Percentiles rank a stretch among this genome's conserved stretches.
Conservation (phyloP, 2,797 vertebrate species). For the Hydrophis major region DNA sequence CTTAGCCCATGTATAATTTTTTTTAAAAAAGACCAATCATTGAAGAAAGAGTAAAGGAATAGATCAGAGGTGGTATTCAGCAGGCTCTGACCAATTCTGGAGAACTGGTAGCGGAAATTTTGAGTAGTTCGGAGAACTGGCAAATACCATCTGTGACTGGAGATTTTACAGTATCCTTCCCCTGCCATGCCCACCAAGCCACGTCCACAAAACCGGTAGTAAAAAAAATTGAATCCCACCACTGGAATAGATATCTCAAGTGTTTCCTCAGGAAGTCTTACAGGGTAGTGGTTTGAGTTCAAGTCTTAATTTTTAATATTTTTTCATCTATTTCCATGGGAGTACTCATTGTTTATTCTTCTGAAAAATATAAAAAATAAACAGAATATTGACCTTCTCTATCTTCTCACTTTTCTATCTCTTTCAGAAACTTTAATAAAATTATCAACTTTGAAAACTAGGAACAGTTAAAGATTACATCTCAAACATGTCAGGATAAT, state of each 20-base stretch:
- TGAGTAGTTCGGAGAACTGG: too few species aligned
- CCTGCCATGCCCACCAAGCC: too few species aligned
- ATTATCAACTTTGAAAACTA: background rate
- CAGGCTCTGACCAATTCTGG: too few species aligned
- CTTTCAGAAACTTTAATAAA: background rate
- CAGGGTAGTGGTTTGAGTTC: background rate
- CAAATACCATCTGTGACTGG: too few species aligned
- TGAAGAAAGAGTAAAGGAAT: background rate
- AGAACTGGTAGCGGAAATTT: too few species aligned
- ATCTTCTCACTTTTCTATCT: background rate
- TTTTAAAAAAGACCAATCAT: background rate
- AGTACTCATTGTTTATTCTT: background rate
- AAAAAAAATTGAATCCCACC: too few species aligned
- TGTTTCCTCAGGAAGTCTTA: background rate
- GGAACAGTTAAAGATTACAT: background rate
- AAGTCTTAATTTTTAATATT: background rate
- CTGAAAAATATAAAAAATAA: background rate
- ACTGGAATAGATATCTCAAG: background rate
- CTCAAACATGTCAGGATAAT: background rate
- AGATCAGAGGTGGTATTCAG: too few species aligned
- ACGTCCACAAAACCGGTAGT: too few species aligned
- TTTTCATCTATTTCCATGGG: background rate
- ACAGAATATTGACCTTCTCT: background rate
- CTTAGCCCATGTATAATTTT: background rate
- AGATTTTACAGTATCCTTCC: too few species aligned